A percentile compares a stretch with the other conserved stretches of the same genome.
Evolutionary conservation across 2,888 invertebrate genomes (phyloP).

Genomic region (Tiliacea aurago): DNA sequence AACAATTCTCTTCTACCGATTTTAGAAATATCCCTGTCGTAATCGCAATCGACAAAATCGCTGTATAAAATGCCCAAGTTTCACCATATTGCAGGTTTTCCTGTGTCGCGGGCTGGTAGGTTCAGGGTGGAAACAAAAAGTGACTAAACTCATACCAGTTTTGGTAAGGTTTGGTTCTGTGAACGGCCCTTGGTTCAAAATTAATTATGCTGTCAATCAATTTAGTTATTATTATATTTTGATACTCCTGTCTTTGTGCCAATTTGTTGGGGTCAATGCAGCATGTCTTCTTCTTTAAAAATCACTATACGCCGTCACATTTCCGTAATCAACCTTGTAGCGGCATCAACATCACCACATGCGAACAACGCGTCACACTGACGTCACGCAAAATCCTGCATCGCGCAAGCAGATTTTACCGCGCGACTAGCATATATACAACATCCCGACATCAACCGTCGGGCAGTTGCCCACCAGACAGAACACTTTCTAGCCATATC

Average conservation of each 20-base stretch:
- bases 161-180: constrained; percentile 1
- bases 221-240: not conserved
- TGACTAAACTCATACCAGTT: constrained; percentile 27
- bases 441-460: too few relatives aligned
- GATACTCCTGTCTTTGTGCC: not conserved
- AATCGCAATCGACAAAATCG: too few relatives aligned
- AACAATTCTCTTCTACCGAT: not conserved
- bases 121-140: constrained; percentile 9
- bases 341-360: too few relatives aligned
- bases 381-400: too few relatives aligned
- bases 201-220: not conserved
- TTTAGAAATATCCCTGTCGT: not conserved
- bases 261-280: not conserved
- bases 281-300: not conserved
- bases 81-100: constrained; percentile 3
- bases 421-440: too few relatives aligned
- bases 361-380: too few relatives aligned
- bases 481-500: not conserved
- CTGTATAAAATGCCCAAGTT: constrained; percentile 9
- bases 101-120: not conserved
- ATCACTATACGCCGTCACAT: not conserved
- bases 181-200: not conserved
- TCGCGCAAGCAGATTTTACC: too few relatives aligned
- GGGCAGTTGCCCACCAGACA: too few relatives aligned
- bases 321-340: not conserved